Evolutionary conservation across 2,888 invertebrate species (phyloP), one percentile per base, ranked within the genome.

Genomic region (Nebria brevicollis): DNA sequence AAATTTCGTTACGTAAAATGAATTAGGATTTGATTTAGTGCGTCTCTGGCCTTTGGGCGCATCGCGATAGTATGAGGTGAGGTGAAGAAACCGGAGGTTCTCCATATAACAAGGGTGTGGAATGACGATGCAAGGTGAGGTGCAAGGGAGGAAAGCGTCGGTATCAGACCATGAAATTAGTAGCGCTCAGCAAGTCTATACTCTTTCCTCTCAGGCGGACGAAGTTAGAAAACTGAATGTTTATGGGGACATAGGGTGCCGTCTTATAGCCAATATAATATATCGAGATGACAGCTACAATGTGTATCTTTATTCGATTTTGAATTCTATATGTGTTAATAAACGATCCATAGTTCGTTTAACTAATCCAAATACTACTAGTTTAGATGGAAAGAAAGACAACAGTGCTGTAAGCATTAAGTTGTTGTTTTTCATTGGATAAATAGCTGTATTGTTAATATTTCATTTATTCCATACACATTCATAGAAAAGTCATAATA

Each of bases 151-250:
- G 85, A 85, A 85, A 83, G 85, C 85, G 86, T 85, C 86, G 86
- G 86, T 87, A 87, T 87, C 85, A 86, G 86, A 88, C 87, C 88
- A 87, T 88, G 88, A 88, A 88, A 88, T 88, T 88, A 87, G 86
- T 87, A 86, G 85, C 85, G 85, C 85, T 84, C 86, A 85, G 85
- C 85, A 86, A 83, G 86, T 86, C 15, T 15, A 54, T 13, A 11
- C 54, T 54, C 13, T 54, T 54, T 13, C 11, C 77, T 13, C 6
- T 15, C 26, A 8, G 70, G 25, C 8, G 20, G 13, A 65, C 78
- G 66, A 68, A 54, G 70, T 43, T 25, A 34, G 72, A 77, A 73
- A 73, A 73, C 64, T 78, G 65, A 78, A 73, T 78, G 73, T 78
- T 78, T 78, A 78, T 78, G 34, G 66, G 66, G 26, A 72, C 65